These are phyloP conservation scores for Paratilapia polleni DNA, from an alignment of 2,113 vertebrate genomes.

Conservation along the genomic window DNA sequence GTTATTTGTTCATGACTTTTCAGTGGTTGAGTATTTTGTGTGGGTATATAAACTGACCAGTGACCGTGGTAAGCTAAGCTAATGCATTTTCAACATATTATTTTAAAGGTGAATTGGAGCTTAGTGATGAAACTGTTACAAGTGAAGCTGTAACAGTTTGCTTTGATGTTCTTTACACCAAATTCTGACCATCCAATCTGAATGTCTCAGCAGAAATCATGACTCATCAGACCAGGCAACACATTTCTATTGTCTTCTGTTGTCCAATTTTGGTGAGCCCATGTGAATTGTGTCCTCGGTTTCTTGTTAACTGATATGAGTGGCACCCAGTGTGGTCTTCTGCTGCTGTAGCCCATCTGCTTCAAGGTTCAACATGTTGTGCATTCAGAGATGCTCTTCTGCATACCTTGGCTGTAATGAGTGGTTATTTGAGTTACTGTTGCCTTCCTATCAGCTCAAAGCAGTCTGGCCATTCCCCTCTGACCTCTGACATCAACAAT, in stretches of 20 bases:
- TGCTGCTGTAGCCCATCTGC: not conserved
- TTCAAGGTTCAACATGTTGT: not conserved
- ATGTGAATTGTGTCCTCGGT: not conserved
- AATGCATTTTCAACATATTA: not conserved
- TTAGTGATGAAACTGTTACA: not conserved
- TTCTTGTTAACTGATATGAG: not conserved
- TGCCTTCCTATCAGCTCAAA: not conserved
- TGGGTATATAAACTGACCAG: not conserved
- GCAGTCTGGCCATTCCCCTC: not conserved
- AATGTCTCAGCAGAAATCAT: not conserved
- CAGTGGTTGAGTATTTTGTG: not conserved
- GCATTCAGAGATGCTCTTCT: too few species aligned
- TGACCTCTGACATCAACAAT: not conserved
- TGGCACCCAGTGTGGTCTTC: not conserved
- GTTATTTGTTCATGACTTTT: not conserved
- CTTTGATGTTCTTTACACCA: not conserved
- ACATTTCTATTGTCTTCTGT: not conserved
- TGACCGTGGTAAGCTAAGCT: not conserved
- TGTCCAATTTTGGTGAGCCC: not conserved
- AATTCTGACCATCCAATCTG: not conserved
- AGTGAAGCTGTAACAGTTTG: not conserved
- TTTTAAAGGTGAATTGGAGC: not conserved
- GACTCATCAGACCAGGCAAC: not conserved
- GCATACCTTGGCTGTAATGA: not conserved
- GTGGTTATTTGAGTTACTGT: not conserved